Conservation (phyloP, 2,113 vertebrate species). For the Grus americana region DNA sequence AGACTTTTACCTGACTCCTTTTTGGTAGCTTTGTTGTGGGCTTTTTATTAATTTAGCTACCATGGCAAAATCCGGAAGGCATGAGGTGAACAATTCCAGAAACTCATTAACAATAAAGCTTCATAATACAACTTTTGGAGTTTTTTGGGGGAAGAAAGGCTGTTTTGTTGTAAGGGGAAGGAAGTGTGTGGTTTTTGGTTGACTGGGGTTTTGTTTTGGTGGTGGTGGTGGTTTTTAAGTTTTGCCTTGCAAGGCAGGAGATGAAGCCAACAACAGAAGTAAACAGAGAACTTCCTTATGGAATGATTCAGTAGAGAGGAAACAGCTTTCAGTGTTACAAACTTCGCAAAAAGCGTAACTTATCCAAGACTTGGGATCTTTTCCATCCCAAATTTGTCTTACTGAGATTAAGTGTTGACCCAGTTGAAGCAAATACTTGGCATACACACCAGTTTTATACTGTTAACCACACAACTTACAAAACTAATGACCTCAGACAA, state of each 20-base stretch:
- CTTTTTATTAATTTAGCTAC: background rate
- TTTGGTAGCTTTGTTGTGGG: background rate
- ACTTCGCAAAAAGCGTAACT: background rate
- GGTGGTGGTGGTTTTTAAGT: background rate
- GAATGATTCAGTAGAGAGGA: background rate
- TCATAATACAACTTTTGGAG: background rate
- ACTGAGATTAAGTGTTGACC: background rate
- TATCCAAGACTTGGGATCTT: background rate
- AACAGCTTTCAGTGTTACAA: background rate
- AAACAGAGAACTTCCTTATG: background rate
- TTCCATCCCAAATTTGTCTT: background rate
- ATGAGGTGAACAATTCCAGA: background rate
- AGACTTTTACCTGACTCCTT: background rate
- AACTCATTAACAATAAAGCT: background rate
- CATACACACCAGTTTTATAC: background rate
- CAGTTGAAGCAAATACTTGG: background rate
- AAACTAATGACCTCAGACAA: background rate
- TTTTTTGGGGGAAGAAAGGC: accelerated
- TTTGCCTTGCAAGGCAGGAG: background rate
- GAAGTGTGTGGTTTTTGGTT: background rate
- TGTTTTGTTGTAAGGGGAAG: background rate
- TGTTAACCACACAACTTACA: background rate
- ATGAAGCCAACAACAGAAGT: background rate
- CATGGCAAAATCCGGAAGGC: background rate
- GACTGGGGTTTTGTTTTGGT: background rate